Evolutionary conservation across 1,140 invertebrate genomes (phyloP), one percentile per base, ranked within the genome.

Genomic region (Drosophila repleta): DNA sequence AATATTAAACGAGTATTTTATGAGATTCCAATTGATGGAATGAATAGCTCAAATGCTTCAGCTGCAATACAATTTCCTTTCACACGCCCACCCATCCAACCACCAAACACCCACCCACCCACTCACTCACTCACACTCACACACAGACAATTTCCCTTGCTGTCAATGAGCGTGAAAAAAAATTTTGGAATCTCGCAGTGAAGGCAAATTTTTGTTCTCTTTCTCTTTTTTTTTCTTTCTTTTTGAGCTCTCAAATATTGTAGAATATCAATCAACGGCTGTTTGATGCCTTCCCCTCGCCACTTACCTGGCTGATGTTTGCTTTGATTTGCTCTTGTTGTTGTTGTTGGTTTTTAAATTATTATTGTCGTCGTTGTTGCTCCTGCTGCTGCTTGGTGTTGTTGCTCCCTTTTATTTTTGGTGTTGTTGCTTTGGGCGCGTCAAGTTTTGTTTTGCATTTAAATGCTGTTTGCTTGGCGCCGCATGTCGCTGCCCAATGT

Each of bases 1-100:
- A 69, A 74, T 76, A 74, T 74, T 74, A 58, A 67, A 73, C 46
- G 60, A 69, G 64, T 62, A 49, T 68, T 62, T 73, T 73, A 56
- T 61, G 56, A 65, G 41, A 49, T 45, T 66, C 41, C 65, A 76
- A 74, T 72, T 76, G 70, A 76, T 53, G 43, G 74, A 74, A 68
- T 58, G 29, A 68, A 74, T 74, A 67, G 70, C 63, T 68, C 35
- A 69, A 69, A 63, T 69, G 66, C 52, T 69, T 45, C 39, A 57
- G 55, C 57, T 41, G n/a, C 43, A 61, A 62, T 3, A 49, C 49
- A 13, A 67, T 67, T 67, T 73, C 39, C 69, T 53, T 46, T 29
- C 10, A 26, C 17, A 46, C 35, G n/a, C n/a, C n/a, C n/a, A n/a
- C n/a, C n/a, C n/a, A n/a, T n/a, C n/a, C n/a, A n/a, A n/a, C n/a